Evolutionary conservation across 1,140 invertebrate genomes (phyloP).

Genomic region (Caenorhabditis inopinata): DNA sequence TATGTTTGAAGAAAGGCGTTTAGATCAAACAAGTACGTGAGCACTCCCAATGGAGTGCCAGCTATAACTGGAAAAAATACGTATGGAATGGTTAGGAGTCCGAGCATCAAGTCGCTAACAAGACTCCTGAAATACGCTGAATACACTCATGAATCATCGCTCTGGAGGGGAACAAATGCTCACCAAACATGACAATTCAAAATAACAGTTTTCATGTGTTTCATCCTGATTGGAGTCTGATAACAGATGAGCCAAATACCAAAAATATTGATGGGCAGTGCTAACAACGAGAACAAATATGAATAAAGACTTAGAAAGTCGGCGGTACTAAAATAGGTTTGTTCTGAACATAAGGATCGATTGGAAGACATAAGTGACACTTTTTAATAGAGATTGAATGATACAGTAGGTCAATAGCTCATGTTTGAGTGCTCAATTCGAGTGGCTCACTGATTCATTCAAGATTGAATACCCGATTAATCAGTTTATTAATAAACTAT

Average conservation of each 20-base stretch:
- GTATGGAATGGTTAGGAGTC: neutral
- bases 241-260: neutral
- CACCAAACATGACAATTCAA: conserved; percentile 8
- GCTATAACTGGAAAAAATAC: conserved; percentile 9
- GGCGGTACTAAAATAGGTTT: neutral
- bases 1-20: conserved; percentile 21
- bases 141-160: no score
- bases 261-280: neutral
- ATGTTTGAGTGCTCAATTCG: no score
- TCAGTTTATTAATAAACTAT: no score
- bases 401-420: no score
- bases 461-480: no score
- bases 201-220: neutral
- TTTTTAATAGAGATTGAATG: no score
- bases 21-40: neutral
- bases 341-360: neutral
- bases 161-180: neutral
- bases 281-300: neutral
- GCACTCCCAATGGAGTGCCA: neutral
- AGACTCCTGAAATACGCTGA: neutral
- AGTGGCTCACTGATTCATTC: no score
- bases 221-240: neutral
- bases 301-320: neutral
- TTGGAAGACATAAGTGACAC: neutral
- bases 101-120: neutral